Conservation (phyloP, 2,113 vertebrate species). For the Peromyscus californicus region DNA sequence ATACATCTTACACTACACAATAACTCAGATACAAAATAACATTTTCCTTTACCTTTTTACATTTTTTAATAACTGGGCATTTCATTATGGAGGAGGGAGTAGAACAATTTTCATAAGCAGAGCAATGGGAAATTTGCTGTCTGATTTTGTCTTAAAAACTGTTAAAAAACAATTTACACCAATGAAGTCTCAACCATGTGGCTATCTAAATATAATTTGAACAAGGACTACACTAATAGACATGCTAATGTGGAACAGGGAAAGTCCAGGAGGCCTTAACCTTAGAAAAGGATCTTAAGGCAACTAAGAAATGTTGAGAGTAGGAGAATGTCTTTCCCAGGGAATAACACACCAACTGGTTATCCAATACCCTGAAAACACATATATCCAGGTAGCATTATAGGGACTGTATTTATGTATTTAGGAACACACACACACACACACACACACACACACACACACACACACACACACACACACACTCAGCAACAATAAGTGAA, state of each 20-base stretch:
- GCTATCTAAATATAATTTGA: neutral
- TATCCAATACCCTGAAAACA: neutral
- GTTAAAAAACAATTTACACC: neutral
- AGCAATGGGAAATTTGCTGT: neutral
- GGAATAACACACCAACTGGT: neutral
- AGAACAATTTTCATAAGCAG: neutral
- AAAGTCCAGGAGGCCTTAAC: accelerated
- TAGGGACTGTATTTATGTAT: neutral
- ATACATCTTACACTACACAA: neutral
- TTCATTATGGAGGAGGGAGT: neutral
- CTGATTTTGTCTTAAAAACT: neutral
- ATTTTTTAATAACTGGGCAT: neutral
- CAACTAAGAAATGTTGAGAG: neutral
- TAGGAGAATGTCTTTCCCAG: neutral
- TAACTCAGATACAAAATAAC: neutral
- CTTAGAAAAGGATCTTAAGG: neutral
- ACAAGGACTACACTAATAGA: neutral
- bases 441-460: neutral
- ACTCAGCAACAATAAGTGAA: neutral
- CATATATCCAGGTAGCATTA: neutral
- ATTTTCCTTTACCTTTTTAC: neutral
- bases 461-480: neutral
- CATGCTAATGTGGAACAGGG: neutral
- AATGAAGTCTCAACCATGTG: neutral
- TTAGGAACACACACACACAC: neutral